A percentile compares a stretch with the other conserved stretches of the same genome.
phyloP scores from a whole-genome alignment of 2,113 vertebrate species.

The Baryphthengus martii region DNA sequence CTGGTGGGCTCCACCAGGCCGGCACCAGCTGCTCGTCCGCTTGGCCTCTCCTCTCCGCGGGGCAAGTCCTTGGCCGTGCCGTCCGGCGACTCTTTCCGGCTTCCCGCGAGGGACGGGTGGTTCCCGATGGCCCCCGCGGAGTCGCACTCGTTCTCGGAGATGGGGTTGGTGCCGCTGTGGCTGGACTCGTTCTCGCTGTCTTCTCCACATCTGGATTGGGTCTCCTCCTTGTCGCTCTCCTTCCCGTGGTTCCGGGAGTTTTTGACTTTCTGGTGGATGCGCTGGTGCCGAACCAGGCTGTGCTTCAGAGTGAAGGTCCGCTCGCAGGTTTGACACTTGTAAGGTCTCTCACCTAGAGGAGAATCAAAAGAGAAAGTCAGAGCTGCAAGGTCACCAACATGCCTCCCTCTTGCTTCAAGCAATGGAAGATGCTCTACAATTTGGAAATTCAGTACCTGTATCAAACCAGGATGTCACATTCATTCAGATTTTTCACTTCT shows the following conservation, averaged over 20 bases:
- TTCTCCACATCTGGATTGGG: constrained; percentile 64
- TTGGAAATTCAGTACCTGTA: background rate
- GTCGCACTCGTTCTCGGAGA: constrained; percentile 81
- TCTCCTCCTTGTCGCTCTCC: constrained; percentile 74
- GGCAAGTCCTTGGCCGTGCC: background rate
- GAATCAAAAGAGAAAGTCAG: background rate
- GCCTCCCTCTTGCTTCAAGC: background rate
- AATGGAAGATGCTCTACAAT: accelerated
- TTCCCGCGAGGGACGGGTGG: constrained; percentile 30
- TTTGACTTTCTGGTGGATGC: constrained; percentile 89
- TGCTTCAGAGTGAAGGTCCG: constrained; percentile 97
- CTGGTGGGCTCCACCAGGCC: constrained; percentile 30
- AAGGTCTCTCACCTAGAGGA: constrained; percentile 88
- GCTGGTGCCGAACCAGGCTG: constrained; percentile 95
- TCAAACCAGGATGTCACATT: accelerated
- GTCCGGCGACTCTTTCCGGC: constrained; percentile 46
- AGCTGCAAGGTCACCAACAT: background rate
- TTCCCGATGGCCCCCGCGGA: background rate
- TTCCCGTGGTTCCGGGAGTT: constrained; percentile 70
- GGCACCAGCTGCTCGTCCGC: background rate
- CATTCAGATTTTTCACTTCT: background rate
- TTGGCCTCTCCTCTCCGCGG: constrained; percentile 35
- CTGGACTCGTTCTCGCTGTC: constrained; percentile 85
- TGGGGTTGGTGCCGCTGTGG: constrained; percentile 81
- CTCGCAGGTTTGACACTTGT: constrained; percentile 93